These are phyloP conservation scores for Tuberolachnus salignus DNA, from an alignment of 2,888 invertebrate species.

Conservation along the genomic window DNA sequence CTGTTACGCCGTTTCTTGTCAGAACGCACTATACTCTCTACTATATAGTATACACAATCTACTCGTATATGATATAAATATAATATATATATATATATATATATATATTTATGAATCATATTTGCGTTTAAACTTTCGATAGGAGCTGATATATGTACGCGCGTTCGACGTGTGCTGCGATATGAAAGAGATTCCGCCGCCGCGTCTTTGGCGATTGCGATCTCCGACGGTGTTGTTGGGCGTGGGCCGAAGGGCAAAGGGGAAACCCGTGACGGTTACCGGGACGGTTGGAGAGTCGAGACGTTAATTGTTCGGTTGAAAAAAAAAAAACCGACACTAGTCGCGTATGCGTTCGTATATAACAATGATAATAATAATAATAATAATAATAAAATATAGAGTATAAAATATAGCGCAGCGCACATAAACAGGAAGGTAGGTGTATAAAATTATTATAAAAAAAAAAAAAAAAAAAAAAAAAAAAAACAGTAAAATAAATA, in stretches of 20 bases:
- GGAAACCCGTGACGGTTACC: neutral
- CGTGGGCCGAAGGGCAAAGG: neutral
- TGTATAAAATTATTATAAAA: too few species aligned
- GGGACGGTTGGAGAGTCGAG: neutral
- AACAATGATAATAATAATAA: neutral
- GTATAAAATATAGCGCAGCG: too few species aligned
- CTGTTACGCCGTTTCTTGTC: too few species aligned
- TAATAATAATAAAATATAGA: too few species aligned
- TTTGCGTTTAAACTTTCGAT: slow-evolving; percentile 2
- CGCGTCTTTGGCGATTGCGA: slow-evolving; percentile 31
- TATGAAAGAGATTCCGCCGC: slow-evolving; percentile 39
- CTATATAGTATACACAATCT: too few species aligned
- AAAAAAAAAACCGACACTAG: neutral
- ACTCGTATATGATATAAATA: too few species aligned
- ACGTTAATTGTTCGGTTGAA: slow-evolving; percentile 18
- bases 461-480: too few species aligned
- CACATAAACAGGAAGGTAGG: too few species aligned
- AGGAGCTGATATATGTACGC: slow-evolving; percentile 8
- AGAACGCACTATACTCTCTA: too few species aligned
- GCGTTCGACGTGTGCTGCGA: neutral
- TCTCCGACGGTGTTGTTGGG: slow-evolving; percentile 9
- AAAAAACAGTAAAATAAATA: slow-evolving; percentile 1
- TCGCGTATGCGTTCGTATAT: neutral
- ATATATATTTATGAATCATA: too few species aligned
- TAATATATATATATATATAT: too few species aligned